Percentiles rank a stretch among this genome's conserved stretches.
Evolutionary conservation across 1,140 invertebrate genomes (phyloP).

Genomic region (Zelostemma sp.): DNA sequence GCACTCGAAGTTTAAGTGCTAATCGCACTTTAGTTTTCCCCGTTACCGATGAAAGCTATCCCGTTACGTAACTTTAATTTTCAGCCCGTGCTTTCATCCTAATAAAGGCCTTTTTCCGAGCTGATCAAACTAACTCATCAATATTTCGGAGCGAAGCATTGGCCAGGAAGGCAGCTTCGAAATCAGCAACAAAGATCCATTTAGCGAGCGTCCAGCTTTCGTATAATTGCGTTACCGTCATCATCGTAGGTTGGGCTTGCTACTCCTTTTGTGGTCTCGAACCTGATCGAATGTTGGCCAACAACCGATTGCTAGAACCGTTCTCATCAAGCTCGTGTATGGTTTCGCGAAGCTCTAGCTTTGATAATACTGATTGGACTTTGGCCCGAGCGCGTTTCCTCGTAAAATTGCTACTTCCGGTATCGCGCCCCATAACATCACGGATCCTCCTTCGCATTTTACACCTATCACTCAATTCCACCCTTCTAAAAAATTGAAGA

Average conservation of each 20-base stretch:
- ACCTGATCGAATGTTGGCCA: constrained; percentile 40
- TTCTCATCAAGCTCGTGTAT: constrained; percentile 51
- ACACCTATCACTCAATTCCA: background rate
- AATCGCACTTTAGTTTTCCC: constrained; percentile 41
- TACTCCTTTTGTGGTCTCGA: constrained; percentile 50
- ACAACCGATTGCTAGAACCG: constrained; percentile 31
- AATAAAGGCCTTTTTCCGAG: background rate
- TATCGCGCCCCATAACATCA: constrained; percentile 3
- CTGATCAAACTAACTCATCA: constrained; percentile 6
- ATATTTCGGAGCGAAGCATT: constrained; percentile 3
- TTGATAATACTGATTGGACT: constrained; percentile 65
- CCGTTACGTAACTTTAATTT: constrained; percentile 8
- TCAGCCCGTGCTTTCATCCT: background rate
- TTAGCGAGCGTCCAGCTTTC: constrained; percentile 32
- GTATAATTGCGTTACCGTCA: constrained; percentile 60
- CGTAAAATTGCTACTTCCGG: constrained; percentile 36
- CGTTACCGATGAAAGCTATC: constrained; percentile 28
- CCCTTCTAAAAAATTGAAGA: too few species aligned
- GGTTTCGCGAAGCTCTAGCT: constrained; percentile 41
- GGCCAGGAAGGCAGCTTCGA: constrained; percentile 15
- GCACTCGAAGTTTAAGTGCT: constrained; percentile 36
- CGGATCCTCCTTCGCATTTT: too few species aligned
- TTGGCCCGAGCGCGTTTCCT: constrained; percentile 48
- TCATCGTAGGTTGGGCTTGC: constrained; percentile 44
- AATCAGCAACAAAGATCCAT: constrained; percentile 37